Evolutionary conservation across 2,113 vertebrate genomes (phyloP), one percentile per base, ranked within the genome.

Genomic region (Neolamprologus longior): DNA sequence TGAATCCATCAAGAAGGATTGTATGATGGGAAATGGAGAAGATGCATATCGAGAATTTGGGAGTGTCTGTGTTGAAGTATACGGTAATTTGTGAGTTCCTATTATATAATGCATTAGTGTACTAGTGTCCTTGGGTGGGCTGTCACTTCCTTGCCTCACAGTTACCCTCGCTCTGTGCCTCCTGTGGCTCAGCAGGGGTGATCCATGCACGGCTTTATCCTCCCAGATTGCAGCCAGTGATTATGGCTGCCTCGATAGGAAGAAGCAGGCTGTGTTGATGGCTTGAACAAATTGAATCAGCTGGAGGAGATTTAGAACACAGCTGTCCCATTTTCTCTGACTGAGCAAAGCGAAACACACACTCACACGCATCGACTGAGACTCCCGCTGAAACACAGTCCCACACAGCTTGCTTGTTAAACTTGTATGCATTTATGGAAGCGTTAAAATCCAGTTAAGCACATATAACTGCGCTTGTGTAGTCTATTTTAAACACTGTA

Each of bases 281-380:
- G 91, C 89, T 92, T 57, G 83, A 90, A 96, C 94, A 95, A 96
- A 97, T 95, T 95, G 94, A 96, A 97, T 96, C 95, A 96, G 93
- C 93, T 84, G 90, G 93, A 91, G 91, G 91, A 94, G 95, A 96
- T 96, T 97, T 96, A 94, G 91, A 86, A 83, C 90, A 89, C 96
- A 96, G 94, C 94, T 96, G 95, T 93, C 88, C 91, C 85, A 88
- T 93, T 95, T 94, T 90, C 89, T 93, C 89, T 86, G 83, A 88
- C 90, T 86, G 87, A 86, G 88, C 85, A 86, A 76, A 71, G 54
- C 88, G 31, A 86, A 58, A 84, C 87, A 82, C 73, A 80, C 26
- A 57, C 81, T 81, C 42, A 42, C 33, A 82, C 35, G 13, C 58
- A 79, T 50, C 66, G 26, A 13, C 35, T 12, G 15, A 33, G 73